A percentile compares a stretch with the other conserved stretches of the same genome.
Evolutionary conservation across 1,140 invertebrate genomes (phyloP).

Genomic region (Coptotermes formosanus): DNA sequence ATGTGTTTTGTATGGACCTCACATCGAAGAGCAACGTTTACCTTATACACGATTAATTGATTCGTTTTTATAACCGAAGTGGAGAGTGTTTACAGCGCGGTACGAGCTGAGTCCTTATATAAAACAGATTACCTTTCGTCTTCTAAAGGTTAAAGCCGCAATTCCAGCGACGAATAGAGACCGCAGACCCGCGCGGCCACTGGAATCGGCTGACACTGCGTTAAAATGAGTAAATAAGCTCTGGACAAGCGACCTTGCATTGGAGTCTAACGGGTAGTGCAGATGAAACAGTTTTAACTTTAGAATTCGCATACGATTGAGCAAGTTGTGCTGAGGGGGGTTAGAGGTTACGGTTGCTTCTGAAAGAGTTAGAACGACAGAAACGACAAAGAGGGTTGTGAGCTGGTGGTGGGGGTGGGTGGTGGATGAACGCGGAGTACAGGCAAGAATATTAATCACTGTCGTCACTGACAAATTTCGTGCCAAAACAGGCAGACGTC

Average conservation of each 20-base stretch:
- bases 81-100: no score
- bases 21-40: no score
- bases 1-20: no score
- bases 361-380: neutral
- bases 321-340: neutral
- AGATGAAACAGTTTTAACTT: neutral
- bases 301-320: neutral
- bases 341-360: neutral
- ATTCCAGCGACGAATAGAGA: no score
- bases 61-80: no score
- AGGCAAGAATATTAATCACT: slow-evolving; percentile 16
- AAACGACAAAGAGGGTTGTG: neutral
- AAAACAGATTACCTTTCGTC: no score
- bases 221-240: no score
- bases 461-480: slow-evolving; percentile 12
- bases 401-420: neutral
- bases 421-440: neutral
- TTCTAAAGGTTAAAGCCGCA: no score
- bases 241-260: neutral
- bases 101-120: no score
- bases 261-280: neutral
- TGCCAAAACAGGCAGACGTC: slow-evolving; percentile 16
- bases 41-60: no score
- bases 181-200: no score
- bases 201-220: no score